phyloP scores from a whole-genome alignment of 1,140 invertebrate species.

The Holcopasites calliopsidis region DNA sequence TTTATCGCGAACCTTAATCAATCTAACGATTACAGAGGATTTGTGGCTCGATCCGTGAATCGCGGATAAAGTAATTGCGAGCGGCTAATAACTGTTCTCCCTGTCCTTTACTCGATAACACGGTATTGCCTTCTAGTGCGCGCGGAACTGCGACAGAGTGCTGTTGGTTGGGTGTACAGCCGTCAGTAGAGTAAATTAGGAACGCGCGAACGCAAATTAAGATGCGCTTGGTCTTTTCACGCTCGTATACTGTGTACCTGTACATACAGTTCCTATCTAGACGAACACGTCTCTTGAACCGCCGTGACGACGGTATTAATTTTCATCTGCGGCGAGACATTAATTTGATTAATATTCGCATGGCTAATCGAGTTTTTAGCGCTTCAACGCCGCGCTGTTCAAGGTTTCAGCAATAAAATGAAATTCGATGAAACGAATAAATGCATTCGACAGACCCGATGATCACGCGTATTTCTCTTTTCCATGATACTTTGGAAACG shows the following conservation, averaged over 20 bases:
- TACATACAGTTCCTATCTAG: not conserved
- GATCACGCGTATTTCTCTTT: no score
- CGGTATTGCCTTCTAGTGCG: not conserved
- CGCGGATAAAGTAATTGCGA: constrained; percentile 61
- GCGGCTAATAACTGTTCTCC: constrained; percentile 55
- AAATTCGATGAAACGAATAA: no score
- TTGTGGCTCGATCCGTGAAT: constrained; percentile 36
- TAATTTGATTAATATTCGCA: no score
- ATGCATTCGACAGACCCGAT: no score
- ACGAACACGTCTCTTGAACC: constrained; percentile 14
- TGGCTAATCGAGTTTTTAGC: no score
- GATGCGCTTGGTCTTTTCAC: constrained; percentile 32
- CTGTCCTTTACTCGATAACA: not conserved
- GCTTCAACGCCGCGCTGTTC: no score
- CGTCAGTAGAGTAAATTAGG: constrained; percentile 59
- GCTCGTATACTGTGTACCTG: not conserved
- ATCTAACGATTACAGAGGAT: constrained; percentile 55
- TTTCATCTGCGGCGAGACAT: not conserved
- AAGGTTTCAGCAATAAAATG: no score
- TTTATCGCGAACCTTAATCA: constrained; percentile 50
- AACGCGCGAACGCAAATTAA: constrained; percentile 64
- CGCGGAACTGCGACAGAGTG: constrained; percentile 35
- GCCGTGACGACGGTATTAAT: constrained; percentile 29
- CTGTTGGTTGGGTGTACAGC: constrained; percentile 41
- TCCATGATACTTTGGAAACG: no score